Evolutionary conservation across 2,888 invertebrate species (phyloP), one percentile per base, ranked within the genome.

Genomic region (Exocentrus adspersus): DNA sequence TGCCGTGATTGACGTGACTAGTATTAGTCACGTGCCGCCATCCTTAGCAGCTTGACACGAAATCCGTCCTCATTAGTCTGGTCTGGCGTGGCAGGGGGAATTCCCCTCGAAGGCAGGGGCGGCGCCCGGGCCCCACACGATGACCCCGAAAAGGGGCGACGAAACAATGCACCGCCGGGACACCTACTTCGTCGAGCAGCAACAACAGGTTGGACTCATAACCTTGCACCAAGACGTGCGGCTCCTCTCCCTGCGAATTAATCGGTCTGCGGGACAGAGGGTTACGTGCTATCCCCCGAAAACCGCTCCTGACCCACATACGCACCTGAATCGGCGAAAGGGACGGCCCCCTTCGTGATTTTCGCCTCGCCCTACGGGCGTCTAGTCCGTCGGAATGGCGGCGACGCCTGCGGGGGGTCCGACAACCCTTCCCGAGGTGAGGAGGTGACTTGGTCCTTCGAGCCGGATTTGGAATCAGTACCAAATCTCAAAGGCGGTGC

Each of bases 221-320:
- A 64, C 66, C 64, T 62, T 62, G 60, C 64, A 59, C 43, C 62
- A 72, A 69, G 69, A 69, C 63, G 61, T 63, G n/a, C n/a, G n/a
- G n/a, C n/a, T 69, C 72, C 72, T 68, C 70, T 59, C 54, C 32
- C 30, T 56, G 62, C 66, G 67, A 63, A 62, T 67, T 57, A 62
- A 61, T 67, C 52, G 62, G 69, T 64, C 65, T 64, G 63, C 68
- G 69, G 70, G n/a, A n/a, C n/a, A n/a, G n/a, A n/a, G n/a, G 70
- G 69, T 67, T 67, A 67, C 64, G 67, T 62, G 50, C 59, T 58
- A 60, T 68, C 70, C 72, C 70, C 70, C 68, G 68, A 72, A 70
- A 72, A 66, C 64, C 64, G 61, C 65, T 69, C 68, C 64, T 68
- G 67, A 72, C 72, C 72, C 69, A 72, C 60, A 72, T 70, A 65